Evolutionary conservation across 2,888 invertebrate species (phyloP).

Genomic region (Aquatica leii): DNA sequence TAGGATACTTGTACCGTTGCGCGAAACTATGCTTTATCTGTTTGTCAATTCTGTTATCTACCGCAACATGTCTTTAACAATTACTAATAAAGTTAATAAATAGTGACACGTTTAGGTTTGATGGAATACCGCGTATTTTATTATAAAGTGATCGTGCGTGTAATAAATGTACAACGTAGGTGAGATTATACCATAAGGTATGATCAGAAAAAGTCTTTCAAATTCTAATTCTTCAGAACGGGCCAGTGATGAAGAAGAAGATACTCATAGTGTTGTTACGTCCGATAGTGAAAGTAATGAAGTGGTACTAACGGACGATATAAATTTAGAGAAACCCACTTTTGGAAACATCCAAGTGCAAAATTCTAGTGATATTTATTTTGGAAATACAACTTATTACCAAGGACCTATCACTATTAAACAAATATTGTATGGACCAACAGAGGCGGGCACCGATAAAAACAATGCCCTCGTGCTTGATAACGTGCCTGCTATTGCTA

Average conservation of each 20-base stretch:
- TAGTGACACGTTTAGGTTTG: not conserved
- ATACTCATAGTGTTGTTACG: constrained; percentile 34
- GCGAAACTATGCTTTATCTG: not conserved
- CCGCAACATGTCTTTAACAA: constrained; percentile 1
- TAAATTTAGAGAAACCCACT: constrained; percentile 49
- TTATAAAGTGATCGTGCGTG: not conserved
- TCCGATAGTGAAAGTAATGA: constrained; percentile 27
- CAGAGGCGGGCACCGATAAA: constrained; percentile 17
- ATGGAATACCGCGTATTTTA: not conserved
- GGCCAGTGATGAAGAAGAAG: constrained; percentile 28
- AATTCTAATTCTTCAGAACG: constrained; percentile 14
- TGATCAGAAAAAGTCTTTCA: not conserved
- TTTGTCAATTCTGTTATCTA: not conserved
- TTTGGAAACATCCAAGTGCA: constrained; percentile 72
- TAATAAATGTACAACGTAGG: not conserved
- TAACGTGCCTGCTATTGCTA: constrained; percentile 11
- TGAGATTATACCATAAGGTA: not conserved
- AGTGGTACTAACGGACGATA: constrained; percentile 30
- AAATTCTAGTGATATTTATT: constrained; percentile 76
- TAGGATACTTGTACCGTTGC: no score
- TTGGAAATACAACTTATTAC: constrained; percentile 80
- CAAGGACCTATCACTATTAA: constrained; percentile 82
- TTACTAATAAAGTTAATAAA: no score
- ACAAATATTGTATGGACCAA: constrained; percentile 70
- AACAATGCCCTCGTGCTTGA: constrained; percentile 16